Conservation (phyloP, 2,797 vertebrate genomes). For the Perodicticus potto region DNA sequence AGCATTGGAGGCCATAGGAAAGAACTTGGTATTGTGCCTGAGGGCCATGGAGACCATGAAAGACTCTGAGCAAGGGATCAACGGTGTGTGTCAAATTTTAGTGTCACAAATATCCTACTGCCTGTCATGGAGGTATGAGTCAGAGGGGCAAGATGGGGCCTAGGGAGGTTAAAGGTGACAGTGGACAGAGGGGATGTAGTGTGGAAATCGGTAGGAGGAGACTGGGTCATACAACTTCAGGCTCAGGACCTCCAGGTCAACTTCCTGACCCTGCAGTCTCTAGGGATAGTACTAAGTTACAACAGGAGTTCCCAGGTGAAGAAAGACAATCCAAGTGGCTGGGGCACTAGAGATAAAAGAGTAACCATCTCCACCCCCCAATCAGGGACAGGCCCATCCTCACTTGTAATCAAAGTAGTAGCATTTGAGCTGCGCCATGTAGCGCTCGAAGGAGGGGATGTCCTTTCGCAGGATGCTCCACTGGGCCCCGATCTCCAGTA, state of each 20-base stretch:
- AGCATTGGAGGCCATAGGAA: neutral
- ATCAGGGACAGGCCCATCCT: conserved; percentile 60
- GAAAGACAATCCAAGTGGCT: neutral
- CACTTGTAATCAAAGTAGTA: conserved; percentile 99
- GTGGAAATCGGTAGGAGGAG: neutral
- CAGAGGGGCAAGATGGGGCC: neutral
- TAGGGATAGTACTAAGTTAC: neutral
- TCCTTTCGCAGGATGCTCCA: conserved; percentile 98
- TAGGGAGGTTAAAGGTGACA: neutral
- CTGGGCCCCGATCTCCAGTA: conserved; percentile 96
- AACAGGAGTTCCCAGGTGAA: neutral
- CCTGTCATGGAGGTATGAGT: neutral
- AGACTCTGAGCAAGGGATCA: neutral
- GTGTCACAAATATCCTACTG: neutral
- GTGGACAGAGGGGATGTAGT: neutral
- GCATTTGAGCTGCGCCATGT: conserved; percentile 98
- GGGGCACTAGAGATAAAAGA: neutral
- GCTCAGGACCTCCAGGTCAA: neutral
- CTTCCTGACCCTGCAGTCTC: neutral
- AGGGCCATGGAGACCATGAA: neutral
- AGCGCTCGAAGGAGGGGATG: conserved; percentile 96
- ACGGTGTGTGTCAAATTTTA: neutral
- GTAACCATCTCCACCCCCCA: neutral
- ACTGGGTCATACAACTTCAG: neutral
- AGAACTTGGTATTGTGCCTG: neutral